Evolutionary conservation across 2,113 vertebrate genomes (phyloP), one percentile per base, ranked within the genome.

Genomic region (Lontra canadensis): DNA sequence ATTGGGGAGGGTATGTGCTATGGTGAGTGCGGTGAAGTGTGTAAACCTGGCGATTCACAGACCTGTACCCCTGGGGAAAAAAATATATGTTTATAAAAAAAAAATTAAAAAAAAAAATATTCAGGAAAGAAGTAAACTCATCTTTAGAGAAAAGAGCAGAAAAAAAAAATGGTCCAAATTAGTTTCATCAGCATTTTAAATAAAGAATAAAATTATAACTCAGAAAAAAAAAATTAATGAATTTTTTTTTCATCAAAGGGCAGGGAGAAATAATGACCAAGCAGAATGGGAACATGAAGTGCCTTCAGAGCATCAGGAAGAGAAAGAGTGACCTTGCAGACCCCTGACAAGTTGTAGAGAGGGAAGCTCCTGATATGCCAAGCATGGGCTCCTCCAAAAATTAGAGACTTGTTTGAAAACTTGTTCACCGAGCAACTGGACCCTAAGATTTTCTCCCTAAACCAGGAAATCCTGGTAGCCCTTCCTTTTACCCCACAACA

Each of bases 101-200:
- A n/a, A n/a, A n/a, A n/a, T n/a, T n/a, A n/a, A n/a, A n/a, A n/a
- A n/a, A n/a, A n/a, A n/a, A n/a, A n/a, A n/a, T n/a, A n/a, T n/a
- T n/a, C n/a, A n/a, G n/a, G n/a, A n/a, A n/a, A n/a, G n/a, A n/a
- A n/a, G n/a, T n/a, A n/a, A n/a, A n/a, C n/a, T n/a, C n/a, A n/a
- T n/a, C n/a, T n/a, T n/a, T n/a, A n/a, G n/a, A n/a, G n/a, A n/a
- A n/a, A n/a, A n/a, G n/a, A n/a, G n/a, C n/a, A n/a, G n/a, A n/a
- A n/a, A n/a, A n/a, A n/a, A 0, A 47, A 78, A 69, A 63, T 21
- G 7, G 59, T 88, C 25, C 36, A 44, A 39, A 47, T 52, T 78
- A 31, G n/a, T 91, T 96, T 69, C 74, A 39, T 94, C n/a, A 86
- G 55, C 82, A 61, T 21, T 87, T 31, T 29, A 82, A 94, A 94